A percentile compares a stretch with the other conserved stretches of the same genome.
Evolutionary conservation across 92 coral and sea anemone species (phyloP).

Genomic region (Plumapathes pennacea): DNA sequence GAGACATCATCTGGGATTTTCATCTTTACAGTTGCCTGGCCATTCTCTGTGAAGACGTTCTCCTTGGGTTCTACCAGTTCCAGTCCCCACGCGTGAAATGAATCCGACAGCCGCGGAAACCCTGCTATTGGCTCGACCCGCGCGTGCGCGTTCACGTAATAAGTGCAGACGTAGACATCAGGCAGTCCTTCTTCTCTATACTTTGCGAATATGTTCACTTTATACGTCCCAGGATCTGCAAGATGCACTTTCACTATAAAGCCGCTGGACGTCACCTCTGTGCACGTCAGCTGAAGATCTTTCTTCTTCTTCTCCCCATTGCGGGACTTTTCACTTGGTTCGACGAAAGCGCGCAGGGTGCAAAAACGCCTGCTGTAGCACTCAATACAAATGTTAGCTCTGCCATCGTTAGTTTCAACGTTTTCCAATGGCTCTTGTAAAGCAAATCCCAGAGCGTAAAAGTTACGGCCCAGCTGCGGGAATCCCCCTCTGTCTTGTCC

Average conservation of each 20-base stretch:
- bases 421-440: constrained; percentile 57
- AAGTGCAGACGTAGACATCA: constrained; percentile 50
- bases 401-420: constrained; percentile 47
- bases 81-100: constrained; percentile 34
- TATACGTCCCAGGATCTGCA: constrained; percentile 52
- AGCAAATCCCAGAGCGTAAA: constrained; percentile 49
- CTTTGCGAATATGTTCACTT: constrained; percentile 57
- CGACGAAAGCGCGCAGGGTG: constrained; percentile 30
- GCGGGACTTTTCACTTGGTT: constrained; percentile 4
- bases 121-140: constrained; percentile 38
- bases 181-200: constrained; percentile 20
- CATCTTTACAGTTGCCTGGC: constrained; percentile 32
- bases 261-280: constrained; percentile 31
- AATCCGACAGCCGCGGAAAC: constrained; percentile 43
- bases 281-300: constrained; percentile 24
- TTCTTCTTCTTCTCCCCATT: constrained; percentile 8
- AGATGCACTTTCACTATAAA: constrained; percentile 50
- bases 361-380: constrained; percentile 41
- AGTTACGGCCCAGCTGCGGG: constrained; percentile 46
- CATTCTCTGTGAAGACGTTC: constrained; percentile 46
- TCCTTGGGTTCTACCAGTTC: constrained; percentile 48
- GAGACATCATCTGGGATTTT: constrained; percentile 33
- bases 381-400: constrained; percentile 28
- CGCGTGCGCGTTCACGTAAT: constrained; percentile 43
- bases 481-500: constrained; percentile 50